Evolutionary conservation across 2,113 vertebrate species (phyloP).

Genomic region (Xiphophorus hellerii): DNA sequence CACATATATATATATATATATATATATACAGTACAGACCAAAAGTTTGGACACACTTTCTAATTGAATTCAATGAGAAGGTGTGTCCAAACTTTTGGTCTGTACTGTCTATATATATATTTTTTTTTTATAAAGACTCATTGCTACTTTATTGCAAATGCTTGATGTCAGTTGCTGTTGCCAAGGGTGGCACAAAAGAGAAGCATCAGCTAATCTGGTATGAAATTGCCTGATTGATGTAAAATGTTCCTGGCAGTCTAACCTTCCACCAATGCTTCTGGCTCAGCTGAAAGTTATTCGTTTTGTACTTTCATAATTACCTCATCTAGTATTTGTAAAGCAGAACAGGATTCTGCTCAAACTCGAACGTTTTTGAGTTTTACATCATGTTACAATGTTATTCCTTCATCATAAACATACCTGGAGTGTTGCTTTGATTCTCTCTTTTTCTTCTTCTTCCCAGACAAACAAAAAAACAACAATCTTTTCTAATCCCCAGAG

Average conservation of each 20-base stretch:
- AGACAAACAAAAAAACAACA: not conserved
- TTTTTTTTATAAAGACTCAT: too few relatives aligned
- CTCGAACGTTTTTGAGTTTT: too few relatives aligned
- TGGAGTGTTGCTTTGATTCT: not conserved
- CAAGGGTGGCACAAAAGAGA: not conserved
- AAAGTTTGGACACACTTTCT: too few relatives aligned
- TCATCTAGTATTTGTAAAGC: constrained; percentile 19
- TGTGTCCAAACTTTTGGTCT: too few relatives aligned
- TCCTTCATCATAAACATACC: too few relatives aligned
- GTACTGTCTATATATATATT: too few relatives aligned
- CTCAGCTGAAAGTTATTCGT: not conserved
- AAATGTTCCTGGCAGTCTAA: not conserved
- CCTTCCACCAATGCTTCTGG: not conserved
- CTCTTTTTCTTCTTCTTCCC: not conserved
- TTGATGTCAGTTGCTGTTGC: not conserved
- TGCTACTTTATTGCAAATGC: not conserved
- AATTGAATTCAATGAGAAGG: too few relatives aligned
- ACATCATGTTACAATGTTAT: too few relatives aligned
- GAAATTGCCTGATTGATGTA: constrained; percentile 1
- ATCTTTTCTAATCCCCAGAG: constrained; percentile 19
- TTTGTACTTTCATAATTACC: constrained; percentile 7
- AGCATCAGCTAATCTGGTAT: not conserved
- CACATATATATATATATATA: too few relatives aligned
- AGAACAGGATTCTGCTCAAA: not conserved
- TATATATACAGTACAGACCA: too few relatives aligned